Evolutionary conservation across 1,140 invertebrate genomes (phyloP).

Genomic region (Gonatopus flavifemur): DNA sequence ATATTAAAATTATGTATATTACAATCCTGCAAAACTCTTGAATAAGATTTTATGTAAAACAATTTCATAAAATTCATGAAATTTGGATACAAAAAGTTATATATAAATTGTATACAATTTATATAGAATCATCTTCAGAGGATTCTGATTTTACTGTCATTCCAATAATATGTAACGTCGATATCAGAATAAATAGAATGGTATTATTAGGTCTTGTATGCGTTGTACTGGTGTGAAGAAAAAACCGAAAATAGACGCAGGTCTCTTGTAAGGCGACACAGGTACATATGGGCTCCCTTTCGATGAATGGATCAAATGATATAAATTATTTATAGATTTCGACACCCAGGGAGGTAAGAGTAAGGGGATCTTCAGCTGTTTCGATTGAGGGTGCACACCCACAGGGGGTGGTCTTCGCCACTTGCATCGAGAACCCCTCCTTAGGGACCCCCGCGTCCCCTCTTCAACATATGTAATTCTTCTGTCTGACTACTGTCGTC

Average conservation of each 20-base stretch:
- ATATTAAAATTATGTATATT: too few species aligned
- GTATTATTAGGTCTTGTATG: too few species aligned
- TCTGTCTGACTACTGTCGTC: slow-evolving; percentile 38
- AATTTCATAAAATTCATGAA: too few species aligned
- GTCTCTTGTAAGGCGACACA: slow-evolving; percentile 55
- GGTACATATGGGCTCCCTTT: slow-evolving; percentile 54
- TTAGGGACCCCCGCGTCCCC: too few species aligned
- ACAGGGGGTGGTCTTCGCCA: slow-evolving; percentile 52
- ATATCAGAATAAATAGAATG: too few species aligned
- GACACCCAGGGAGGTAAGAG: slow-evolving; percentile 40
- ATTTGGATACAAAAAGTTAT: too few species aligned
- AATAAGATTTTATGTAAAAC: too few species aligned
- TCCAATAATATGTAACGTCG: too few species aligned
- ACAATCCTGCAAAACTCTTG: too few species aligned
- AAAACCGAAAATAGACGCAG: slow-evolving; percentile 22
- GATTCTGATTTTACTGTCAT: too few species aligned
- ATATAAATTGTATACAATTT: too few species aligned
- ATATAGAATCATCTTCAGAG: too few species aligned
- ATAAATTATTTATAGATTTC: slow-evolving; percentile 61
- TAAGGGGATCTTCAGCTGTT: slow-evolving; percentile 27
- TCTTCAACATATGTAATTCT: slow-evolving; percentile 57
- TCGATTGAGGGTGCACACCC: slow-evolving; percentile 39
- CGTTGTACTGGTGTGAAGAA: slow-evolving; percentile 6
- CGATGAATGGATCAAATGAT: slow-evolving; percentile 57
- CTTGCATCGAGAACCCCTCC: slow-evolving; percentile 51